Evolutionary conservation across 2,113 vertebrate species (phyloP), one percentile per base, ranked within the genome.

Genomic region (Saguinus imperator): DNA sequence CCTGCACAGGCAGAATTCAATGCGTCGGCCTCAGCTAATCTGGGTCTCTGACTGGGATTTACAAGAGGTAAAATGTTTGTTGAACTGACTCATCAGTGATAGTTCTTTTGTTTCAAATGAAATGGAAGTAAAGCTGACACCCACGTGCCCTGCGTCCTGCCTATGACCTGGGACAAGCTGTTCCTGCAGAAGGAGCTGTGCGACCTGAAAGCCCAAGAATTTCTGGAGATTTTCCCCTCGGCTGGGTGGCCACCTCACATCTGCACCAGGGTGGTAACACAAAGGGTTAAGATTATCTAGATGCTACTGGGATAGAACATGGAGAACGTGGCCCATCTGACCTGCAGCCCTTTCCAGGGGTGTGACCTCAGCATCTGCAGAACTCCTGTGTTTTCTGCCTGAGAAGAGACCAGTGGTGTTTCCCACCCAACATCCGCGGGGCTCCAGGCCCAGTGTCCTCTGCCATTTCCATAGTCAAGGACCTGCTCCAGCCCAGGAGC

Each of bases 291-390:
- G 52, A 27, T 17, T 10, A 32, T 3, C 14, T 4, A 3, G 14
- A 3, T 8, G 1, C 2, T 20, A 8, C 16, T 27, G 48, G 40
- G 8, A 17, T 12, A 35, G 16, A 17, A 14, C 25, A 3, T 23
- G 20, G 45, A 11, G 43, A 66, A 4, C 14, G 10, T 9, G n/a
- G 48, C 27, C 8, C 29, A 5, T 13, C 73, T 29, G 77, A 73
- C 2, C n/a, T 6, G 43, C 11, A 2, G 17, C 43, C 27, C 27
- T 52, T 32, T 66, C 11, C 17, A 3, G 6, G 66, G 66, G 6
- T 5, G 5, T 32, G 61, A 25, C 35, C 68, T 37, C 35, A 70
- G 35, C 35, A 37, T 21, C 68, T 70, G 70, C n/a, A 37, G 70
- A 29, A 37, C 20, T 7, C 32, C 32, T 68, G 66, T 68, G 32